Evolutionary conservation across 2,888 invertebrate species (phyloP), one percentile per base, ranked within the genome.

Genomic region (Gymnocheta viridis): DNA sequence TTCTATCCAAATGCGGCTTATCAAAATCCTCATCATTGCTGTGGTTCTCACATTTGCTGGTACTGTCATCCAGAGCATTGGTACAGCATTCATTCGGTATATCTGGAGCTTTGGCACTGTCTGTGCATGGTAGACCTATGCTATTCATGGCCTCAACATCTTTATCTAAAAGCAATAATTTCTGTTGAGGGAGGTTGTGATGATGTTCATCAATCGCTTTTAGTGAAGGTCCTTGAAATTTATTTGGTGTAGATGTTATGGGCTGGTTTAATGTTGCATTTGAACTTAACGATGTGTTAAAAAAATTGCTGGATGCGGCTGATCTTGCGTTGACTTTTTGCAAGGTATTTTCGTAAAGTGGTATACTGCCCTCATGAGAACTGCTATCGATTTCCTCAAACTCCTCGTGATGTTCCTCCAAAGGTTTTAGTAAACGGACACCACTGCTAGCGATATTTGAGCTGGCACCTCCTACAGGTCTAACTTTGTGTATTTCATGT

Each of bases 401-500:
- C 38, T 85, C 86, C 89, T 84, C 91, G 12, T 91, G 91, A 66
- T 91, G 90, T 83, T 92, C 91, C 17, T 89, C 87, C 60, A 89
- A 77, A 7, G 89, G 82, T 38, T 86, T 86, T 81, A 85, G 78
- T 22, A 62, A 54, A 24, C 84, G 85, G 27, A 9, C 64, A 35
- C 54, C 35, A 54, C 72, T 51, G 9, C 27, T n/a, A 14, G 38
- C 24, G 4, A 29, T 32, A 56, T 41, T 80, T 62, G 60, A 56
- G 14, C 17, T 66, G 10, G 38, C 17, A 4, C n/a, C 12, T 17
- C 19, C 73, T 0, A 29, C 66, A 17, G 77, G 87, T 86, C 4
- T 91, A 78, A 91, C 87, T 79, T 92, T 92, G 14, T 92, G 91
- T 0, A 94, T 89, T 88, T 94, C 94, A 85, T 94, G 94, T 87